These are phyloP conservation scores for Pangasianodon hypophthalmus DNA, from an alignment of 2,113 vertebrate genomes.

Conservation along the genomic window DNA sequence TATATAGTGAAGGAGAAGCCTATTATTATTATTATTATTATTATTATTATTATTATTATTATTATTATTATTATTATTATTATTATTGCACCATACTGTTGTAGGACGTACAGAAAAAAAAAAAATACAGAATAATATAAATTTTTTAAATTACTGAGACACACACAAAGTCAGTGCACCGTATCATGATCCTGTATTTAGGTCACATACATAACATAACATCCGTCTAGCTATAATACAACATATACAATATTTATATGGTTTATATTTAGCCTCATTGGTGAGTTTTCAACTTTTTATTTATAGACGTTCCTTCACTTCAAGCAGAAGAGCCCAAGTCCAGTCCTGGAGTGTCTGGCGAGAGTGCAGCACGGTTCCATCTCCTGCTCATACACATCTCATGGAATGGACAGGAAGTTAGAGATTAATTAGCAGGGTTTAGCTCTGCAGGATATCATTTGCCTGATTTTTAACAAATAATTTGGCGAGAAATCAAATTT, in stretches of 20 bases:
- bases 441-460: too few species aligned
- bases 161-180: not conserved
- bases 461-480: too few species aligned
- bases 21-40: too few species aligned
- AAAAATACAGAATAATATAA: not conserved
- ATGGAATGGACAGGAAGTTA: not conserved
- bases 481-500: too few species aligned
- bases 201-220: not conserved
- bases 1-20: too few species aligned
- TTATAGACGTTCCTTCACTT: not conserved
- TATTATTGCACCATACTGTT: not conserved
- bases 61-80: too few species aligned
- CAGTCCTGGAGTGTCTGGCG: not conserved
- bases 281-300: not conserved
- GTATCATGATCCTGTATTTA: conserved; percentile 13
- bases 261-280: not conserved
- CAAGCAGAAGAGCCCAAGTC: not conserved
- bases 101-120: not conserved
- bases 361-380: not conserved
- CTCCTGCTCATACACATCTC: not conserved
- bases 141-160: not conserved
- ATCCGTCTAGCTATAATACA: not conserved
- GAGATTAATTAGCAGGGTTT: not conserved
- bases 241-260: conserved; percentile 23
- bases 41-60: too few species aligned